phyloP scores from a whole-genome alignment of 2,797 vertebrate genomes.

The Melanotaenia pygmaea region DNA sequence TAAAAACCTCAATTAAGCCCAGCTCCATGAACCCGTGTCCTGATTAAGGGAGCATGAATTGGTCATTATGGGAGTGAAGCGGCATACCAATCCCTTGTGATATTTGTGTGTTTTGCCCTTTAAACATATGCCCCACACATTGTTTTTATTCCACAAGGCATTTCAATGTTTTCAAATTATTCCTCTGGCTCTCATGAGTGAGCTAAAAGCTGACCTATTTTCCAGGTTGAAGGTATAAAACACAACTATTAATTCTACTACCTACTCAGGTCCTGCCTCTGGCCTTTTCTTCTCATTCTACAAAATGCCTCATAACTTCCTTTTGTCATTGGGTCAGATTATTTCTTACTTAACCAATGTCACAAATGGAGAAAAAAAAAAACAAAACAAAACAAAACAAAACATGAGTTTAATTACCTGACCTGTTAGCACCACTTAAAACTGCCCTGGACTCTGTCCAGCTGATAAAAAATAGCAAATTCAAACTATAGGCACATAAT shows the following conservation, averaged over 20 bases:
- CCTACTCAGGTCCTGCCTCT: conserved; percentile 8
- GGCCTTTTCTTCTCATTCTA: neutral
- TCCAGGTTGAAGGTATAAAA: conserved; percentile 58
- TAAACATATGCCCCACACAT: conserved; percentile 24
- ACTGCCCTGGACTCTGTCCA: neutral
- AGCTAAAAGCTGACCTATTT: conserved; percentile 76
- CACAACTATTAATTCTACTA: conserved; percentile 18
- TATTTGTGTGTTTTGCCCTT: conserved; percentile 51
- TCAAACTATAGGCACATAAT: neutral
- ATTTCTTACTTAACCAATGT: neutral
- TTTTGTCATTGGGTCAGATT: neutral
- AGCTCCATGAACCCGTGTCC: conserved; percentile 57
- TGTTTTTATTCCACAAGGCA: conserved; percentile 10
- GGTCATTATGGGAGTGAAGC: conserved; percentile 61
- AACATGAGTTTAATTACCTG: neutral
- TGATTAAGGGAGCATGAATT: conserved; percentile 65
- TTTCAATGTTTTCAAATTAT: conserved; percentile 37
- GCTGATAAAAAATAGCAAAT: neutral
- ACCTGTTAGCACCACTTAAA: neutral
- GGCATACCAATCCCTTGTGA: conserved; percentile 61
- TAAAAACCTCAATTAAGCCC: conserved; percentile 56
- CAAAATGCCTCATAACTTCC: neutral
- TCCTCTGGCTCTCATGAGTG: conserved; percentile 44
- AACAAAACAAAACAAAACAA: too few species aligned
- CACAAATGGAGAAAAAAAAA: neutral